A percentile compares a stretch with the other conserved stretches of the same genome.
Conservation (phyloP, 1,140 invertebrate species). For the Nasonia giraulti region DNA sequence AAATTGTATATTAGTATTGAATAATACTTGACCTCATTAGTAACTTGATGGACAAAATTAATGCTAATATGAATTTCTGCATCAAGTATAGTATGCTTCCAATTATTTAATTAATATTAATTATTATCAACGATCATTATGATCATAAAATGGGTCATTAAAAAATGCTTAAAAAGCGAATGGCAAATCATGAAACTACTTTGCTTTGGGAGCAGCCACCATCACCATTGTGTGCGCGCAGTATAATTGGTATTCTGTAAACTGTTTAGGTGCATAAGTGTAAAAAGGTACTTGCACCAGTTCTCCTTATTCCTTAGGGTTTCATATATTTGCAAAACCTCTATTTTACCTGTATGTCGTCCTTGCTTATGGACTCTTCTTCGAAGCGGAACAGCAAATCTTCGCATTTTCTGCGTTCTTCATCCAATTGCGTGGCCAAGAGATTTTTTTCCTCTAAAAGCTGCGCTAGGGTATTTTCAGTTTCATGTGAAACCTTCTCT, state of each 20-base stretch:
- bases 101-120: too few species aligned
- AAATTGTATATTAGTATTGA: background rate
- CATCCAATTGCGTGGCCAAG: conserved; percentile 83
- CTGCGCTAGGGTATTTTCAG: conserved; percentile 69
- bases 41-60: background rate
- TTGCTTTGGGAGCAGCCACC: conserved; percentile 6
- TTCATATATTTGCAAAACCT: background rate
- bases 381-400: conserved; percentile 94
- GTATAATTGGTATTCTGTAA: background rate
- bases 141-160: background rate
- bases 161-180: conserved; percentile 15
- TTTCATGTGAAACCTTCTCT: conserved; percentile 73
- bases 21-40: background rate
- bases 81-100: background rate
- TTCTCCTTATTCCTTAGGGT: background rate
- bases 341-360: conserved; percentile 84
- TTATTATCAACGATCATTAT: background rate
- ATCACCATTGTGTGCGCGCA: conserved; percentile 11
- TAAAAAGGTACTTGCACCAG: background rate
- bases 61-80: background rate
- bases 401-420: conserved; percentile 91
- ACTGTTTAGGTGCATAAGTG: background rate
- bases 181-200: conserved; percentile 9
- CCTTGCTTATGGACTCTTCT: conserved; percentile 88
- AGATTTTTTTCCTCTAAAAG: conserved; percentile 81